Evolutionary conservation across 2,113 vertebrate genomes (phyloP).

Genomic region (Cephalopterus ornatus): DNA sequence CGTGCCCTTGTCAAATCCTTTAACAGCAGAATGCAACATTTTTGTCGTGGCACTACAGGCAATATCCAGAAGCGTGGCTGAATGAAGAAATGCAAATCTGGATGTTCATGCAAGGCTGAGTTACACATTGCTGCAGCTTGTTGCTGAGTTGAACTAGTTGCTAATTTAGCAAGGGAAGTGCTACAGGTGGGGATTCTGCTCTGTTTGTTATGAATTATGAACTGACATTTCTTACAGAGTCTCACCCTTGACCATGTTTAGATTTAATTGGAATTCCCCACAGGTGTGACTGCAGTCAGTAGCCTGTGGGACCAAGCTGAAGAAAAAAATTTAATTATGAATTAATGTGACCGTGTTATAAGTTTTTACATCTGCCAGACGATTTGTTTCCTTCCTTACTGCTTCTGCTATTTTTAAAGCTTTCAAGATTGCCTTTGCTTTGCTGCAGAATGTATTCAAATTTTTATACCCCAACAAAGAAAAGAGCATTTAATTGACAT

Average conservation of each 20-base stretch:
- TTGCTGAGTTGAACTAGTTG: not conserved
- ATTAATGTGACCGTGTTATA: not conserved
- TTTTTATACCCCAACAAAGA: not conserved
- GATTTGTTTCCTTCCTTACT: not conserved
- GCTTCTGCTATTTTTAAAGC: not conserved
- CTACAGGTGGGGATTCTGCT: not conserved
- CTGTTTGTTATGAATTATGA: not conserved
- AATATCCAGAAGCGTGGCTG: not conserved
- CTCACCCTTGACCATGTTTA: not conserved
- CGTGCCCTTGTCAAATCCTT: not conserved
- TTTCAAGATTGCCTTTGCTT: not conserved
- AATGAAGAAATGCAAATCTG: not conserved
- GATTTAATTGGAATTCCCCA: constrained; percentile 6
- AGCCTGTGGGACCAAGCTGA: not conserved
- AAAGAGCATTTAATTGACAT: not conserved
- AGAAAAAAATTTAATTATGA: constrained; percentile 1
- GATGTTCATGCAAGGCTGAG: not conserved
- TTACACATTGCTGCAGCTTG: not conserved
- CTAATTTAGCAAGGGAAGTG: not conserved
- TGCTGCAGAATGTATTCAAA: not conserved
- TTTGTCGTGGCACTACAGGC: not conserved
- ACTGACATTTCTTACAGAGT: not conserved
- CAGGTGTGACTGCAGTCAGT: not conserved
- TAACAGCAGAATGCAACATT: not conserved
- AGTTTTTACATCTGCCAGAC: not conserved